Base-by-base conservation (phyloP, 1,140 invertebrate species). In the Palaemon carinicauda region DNA sequence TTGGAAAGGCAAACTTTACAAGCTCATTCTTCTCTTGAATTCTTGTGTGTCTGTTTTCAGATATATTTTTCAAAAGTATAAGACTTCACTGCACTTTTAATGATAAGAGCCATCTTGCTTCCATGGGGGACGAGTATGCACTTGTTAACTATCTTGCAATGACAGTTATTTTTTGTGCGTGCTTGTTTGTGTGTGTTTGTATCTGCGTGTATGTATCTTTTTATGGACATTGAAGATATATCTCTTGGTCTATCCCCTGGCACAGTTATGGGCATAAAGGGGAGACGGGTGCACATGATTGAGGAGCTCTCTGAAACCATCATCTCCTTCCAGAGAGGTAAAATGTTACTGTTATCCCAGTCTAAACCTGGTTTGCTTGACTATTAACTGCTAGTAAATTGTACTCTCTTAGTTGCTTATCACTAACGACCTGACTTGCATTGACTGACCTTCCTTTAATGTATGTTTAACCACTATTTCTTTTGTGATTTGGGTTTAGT, bases 271-370 rank as follows among this genome's bases (percentile, higher is more conserved):
- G 97, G 97, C 93, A 98, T 98, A 94, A 98, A 98, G 93, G 97
- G 97, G 91, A 94, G 97, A 91, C 94, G 97, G 91, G 97, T 98
- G 92, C 97, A 98, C 94, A 97, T 98, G 95, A 98, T 98, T 92
- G 97, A 98, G 94, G 97, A 98, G 93, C 94, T 98, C 92, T 98
- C 96, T 93, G 96, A 98, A 93, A 98, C 97, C 90, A 97, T 98
- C 93, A 98, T 98, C 94, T 98, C 97, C 91, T 98, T 98, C 94
- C 97, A 98, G 94, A 95, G 97, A 97, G 97, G 97, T 98, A 96
- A 95, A 93, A 52, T 9, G 51, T 73, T 29, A 24, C 10, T 73
- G 24, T 21, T 29, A n/a, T 41, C 41, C 41, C 7, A 41, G 41
- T 41, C 41, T 41, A 12, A n/a, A 9, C 41, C 12, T 41, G 41